These are phyloP conservation scores for Eulithis prunata DNA, from an alignment of 2,888 invertebrate genomes.

Conservation along the genomic window DNA sequence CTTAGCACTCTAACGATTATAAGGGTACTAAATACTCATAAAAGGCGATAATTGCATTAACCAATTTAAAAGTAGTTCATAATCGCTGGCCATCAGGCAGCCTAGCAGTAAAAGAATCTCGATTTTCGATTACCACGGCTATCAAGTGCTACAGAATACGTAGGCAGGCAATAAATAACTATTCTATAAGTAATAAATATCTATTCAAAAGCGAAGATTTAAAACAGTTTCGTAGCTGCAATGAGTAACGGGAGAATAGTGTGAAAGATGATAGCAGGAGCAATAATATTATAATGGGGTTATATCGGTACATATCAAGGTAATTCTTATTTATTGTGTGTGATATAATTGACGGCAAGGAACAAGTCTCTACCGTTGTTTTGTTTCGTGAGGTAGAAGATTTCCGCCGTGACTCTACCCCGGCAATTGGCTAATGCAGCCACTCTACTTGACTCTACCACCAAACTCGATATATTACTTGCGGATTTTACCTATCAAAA, in stretches of 20 bases:
- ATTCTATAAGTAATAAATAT: slow-evolving; percentile 40
- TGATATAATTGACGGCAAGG: slow-evolving; percentile 44
- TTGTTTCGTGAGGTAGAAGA: slow-evolving; percentile 67
- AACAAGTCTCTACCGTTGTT: slow-evolving; percentile 67
- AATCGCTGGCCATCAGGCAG: slow-evolving; percentile 31
- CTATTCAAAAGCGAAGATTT: slow-evolving; percentile 36
- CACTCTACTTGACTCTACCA: background rate
- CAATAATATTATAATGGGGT: slow-evolving; percentile 42
- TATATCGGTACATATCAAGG: slow-evolving; percentile 44
- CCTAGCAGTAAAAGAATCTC: slow-evolving; percentile 36
- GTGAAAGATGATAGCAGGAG: slow-evolving; percentile 39
- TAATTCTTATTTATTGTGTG: slow-evolving; percentile 56
- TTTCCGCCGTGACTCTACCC: slow-evolving; percentile 51
- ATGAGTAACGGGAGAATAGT: slow-evolving; percentile 38
- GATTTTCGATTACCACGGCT: slow-evolving; percentile 42
- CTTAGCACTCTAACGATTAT: slow-evolving; percentile 8
- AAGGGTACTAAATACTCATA: slow-evolving; percentile 13
- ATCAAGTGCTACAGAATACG: slow-evolving; percentile 38
- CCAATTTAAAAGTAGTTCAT: slow-evolving; percentile 33
- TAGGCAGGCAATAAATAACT: slow-evolving; percentile 35
- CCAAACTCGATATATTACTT: background rate
- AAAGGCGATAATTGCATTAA: slow-evolving; percentile 32
- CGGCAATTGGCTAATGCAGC: slow-evolving; percentile 19
- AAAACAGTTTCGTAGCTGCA: slow-evolving; percentile 40
- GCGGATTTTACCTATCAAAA: background rate